Evolutionary conservation across 1,140 invertebrate genomes (phyloP).

Genomic region (Penaeus chinensis): DNA sequence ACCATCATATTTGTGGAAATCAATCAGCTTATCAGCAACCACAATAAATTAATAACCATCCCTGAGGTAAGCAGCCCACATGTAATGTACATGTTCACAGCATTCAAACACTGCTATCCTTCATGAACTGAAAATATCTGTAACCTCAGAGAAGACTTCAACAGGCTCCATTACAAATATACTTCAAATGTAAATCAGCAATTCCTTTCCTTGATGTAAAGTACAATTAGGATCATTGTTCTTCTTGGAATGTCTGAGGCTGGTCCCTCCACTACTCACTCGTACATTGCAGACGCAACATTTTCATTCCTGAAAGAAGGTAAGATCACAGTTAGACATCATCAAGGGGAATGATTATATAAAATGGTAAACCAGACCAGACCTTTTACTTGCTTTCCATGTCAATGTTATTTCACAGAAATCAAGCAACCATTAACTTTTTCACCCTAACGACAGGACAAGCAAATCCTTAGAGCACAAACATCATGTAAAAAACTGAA

Average conservation of each 20-base stretch:
- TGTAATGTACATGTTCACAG: not conserved
- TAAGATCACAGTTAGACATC: not conserved
- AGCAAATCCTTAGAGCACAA: no score
- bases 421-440: no score
- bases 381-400: no score
- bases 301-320: not conserved
- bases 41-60: constrained; percentile 30
- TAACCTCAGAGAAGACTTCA: not conserved
- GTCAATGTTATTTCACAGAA: no score
- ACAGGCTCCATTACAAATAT: constrained; percentile 11
- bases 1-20: not conserved
- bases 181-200: not conserved
- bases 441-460: no score
- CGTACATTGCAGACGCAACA: not conserved
- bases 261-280: not conserved
- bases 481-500: no score
- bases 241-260: constrained; percentile 24
- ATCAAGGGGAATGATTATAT: no score
- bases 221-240: not conserved
- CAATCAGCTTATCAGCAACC: not conserved
- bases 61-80: constrained; percentile 28
- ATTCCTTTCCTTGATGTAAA: not conserved
- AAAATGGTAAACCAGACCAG: no score
- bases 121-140: not conserved
- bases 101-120: not conserved